Base-by-base conservation (phyloP, 92 coral and sea anemone genomes). In the Porites cylindrica region DNA sequence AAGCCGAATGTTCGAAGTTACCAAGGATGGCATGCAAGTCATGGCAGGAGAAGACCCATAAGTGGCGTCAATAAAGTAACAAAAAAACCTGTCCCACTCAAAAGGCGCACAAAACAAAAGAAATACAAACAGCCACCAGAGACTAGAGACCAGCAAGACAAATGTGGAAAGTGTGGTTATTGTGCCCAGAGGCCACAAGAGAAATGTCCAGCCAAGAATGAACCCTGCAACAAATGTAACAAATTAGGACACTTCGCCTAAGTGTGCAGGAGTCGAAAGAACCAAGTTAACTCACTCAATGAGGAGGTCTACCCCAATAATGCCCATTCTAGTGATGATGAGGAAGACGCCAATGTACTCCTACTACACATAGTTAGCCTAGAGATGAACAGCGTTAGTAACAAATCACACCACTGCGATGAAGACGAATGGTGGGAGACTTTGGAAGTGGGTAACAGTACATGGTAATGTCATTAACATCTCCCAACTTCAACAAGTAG, bases 141-240 rank as follows among this genome's bases (percentile, higher is more conserved):
- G 66, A 83, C 6, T 58, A 54, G 5, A 14, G 53, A 43, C 32
- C 64, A 81, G 20, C 51, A 1, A 5, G 9, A 58, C 54, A 82
- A 69, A 51, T 58, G 72, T 19, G 32, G 32, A 29, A 29, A 29
- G 32, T 29, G 32, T 29, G 32, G 32, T 29, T 29, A 29, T 29
- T 6, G 17, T 14, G 73, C 82, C 23, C 91, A 88, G 66, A 79
- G 67, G 16, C 90, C 88, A 23, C 85, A 84, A 70, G 86, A 63
- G 66, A 90, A 71, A 82, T 90, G 93, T 76, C 20, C 79, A 29
- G 90, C 93, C 80, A 90, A 63, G 18, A 69, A 86, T 66, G 77
- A 83, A 18, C 70, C 79, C 14, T 91, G 88, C 76, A 77, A 82
- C 1, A 18, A 70, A 69, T 86, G 88, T 23, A 84, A 74, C 6